Base-by-base conservation (phyloP, 2,888 invertebrate species). In the Hybos culiciformis region DNA sequence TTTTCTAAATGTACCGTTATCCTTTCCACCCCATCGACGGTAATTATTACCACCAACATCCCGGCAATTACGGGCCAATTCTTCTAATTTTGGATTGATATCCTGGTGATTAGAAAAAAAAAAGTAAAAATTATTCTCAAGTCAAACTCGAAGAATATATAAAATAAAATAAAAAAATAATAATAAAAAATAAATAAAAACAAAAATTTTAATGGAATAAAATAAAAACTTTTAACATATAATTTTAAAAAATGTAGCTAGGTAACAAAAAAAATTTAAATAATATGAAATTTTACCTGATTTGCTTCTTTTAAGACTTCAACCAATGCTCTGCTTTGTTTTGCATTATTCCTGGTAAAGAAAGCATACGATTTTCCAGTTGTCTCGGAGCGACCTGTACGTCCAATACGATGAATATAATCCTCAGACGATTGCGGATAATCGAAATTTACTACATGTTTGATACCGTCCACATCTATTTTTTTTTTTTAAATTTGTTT, bases 371-470 rank as follows among this genome's bases (percentile, higher is more conserved):
- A 91, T 48, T 91, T 92, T 53, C 90, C 91, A 54, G 83, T 86
- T 54, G 82, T 77, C 62, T 84, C 79, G 34, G 83, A 83, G 41
- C 93, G 77, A 41, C 90, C 93, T 33, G 93, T 93, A 57, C 93
- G 80, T 45, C 93, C 93, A 66, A 93, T 94, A 50, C 93, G 80
- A 69, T 93, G 93, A 58, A 93, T 88, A 66, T 93, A 93, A 69
- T 93, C 92, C 67, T 94, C 93, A 43, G 90, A 88, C 46, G 87
- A 90, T 67, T 86, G 86, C 44, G 93, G 93, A 69, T 91, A 94
- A 71, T 93, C 93, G 73, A 83, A 92, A 73, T 93, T 94, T 64
- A 93, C 87, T 52, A 94, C 93, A 71, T 83, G 91, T 70, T 90
- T 91, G 59, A 94, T 90, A 62, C 92, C 92, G 66, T 91, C 90